Percentiles rank a stretch among this genome's conserved stretches.
These are phyloP conservation scores for Apodemus sylvaticus DNA, from an alignment of 2,113 vertebrate species.

Conservation along the genomic window DNA sequence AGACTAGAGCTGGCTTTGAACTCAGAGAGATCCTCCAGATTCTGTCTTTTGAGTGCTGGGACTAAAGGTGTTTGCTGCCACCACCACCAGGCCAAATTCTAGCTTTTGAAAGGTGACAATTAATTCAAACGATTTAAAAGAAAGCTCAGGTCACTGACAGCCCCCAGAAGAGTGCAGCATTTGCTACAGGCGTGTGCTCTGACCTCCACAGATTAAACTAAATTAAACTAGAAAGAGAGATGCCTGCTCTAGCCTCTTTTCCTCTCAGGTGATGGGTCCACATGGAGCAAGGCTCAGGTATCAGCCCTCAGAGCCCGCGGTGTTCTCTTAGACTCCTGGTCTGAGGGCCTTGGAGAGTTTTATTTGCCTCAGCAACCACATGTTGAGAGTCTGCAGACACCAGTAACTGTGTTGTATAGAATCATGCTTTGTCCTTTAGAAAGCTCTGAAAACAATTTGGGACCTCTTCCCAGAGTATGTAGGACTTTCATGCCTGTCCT, in stretches of 20 bases:
- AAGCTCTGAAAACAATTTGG: background rate
- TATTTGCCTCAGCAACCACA: background rate
- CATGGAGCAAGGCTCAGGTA: background rate
- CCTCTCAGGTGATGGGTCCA: background rate
- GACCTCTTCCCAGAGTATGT: rapidly evolving
- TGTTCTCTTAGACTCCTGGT: background rate
- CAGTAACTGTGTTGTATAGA: background rate
- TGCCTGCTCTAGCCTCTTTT: background rate
- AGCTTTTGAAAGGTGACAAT: background rate
- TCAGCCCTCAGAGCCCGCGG: background rate
- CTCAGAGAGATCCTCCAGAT: background rate
- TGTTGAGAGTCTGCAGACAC: background rate
- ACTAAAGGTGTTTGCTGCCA: background rate
- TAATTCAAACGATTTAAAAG: background rate
- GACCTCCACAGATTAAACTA: background rate
- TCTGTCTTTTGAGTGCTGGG: background rate
- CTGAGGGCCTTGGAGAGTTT: background rate
- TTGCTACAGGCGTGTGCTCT: background rate
- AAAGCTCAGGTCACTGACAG: background rate
- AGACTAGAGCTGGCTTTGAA: background rate
- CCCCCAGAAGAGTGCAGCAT: background rate
- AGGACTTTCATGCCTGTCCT: background rate
- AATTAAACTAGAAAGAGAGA: background rate
- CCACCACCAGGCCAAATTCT: background rate
- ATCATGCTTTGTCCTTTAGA: background rate